Evolutionary conservation across 2,113 vertebrate species (phyloP).

Genomic region (Pica pica): DNA sequence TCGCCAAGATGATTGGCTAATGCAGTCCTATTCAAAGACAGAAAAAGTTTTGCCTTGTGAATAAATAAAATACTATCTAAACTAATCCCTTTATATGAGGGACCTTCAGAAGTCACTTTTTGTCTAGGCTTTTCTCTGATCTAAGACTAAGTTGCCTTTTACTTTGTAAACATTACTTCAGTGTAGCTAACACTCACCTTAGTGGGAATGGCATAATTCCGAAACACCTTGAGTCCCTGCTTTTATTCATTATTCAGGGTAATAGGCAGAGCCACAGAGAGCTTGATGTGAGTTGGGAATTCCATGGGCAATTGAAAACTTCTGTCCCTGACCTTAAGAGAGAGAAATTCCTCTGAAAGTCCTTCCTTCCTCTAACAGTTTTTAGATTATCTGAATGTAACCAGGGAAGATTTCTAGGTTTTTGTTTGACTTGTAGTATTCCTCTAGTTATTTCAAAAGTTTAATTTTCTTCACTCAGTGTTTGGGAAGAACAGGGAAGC

Average conservation of each 20-base stretch:
- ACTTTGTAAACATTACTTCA: not conserved
- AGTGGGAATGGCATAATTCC: not conserved
- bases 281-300: not conserved
- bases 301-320: not conserved
- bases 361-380: not conserved
- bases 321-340: not conserved
- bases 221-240: not conserved
- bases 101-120: not conserved
- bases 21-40: not conserved
- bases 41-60: not conserved
- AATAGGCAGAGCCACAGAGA: not conserved
- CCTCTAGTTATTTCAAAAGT: not conserved
- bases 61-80: not conserved
- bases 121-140: not conserved
- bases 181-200: not conserved
- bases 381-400: not conserved
- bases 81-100: not conserved
- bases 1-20: not conserved
- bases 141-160: not conserved
- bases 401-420: not conserved
- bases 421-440: not conserved
- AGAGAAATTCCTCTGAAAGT: not conserved
- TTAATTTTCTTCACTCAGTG: not conserved
- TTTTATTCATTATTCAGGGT: not conserved
- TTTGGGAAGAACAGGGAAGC: not conserved